Evolutionary conservation across 2,113 vertebrate genomes (phyloP).

Genomic region (Jacana jacana): DNA sequence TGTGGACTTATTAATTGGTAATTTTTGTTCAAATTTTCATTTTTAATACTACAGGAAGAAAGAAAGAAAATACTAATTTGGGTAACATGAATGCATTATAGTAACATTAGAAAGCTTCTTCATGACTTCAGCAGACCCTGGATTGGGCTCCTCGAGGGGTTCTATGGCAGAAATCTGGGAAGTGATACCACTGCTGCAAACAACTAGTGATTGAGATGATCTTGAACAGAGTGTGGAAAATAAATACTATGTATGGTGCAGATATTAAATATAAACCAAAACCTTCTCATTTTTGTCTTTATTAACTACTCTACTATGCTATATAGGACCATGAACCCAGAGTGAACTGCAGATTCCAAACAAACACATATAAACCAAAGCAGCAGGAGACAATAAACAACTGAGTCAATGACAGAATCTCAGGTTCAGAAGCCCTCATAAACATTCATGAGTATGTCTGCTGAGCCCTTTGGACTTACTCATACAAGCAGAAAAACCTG

Average conservation of each 20-base stretch:
- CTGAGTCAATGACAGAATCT: background rate
- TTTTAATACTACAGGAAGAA: background rate
- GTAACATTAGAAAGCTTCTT: background rate
- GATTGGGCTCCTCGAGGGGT: background rate
- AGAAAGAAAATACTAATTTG: background rate
- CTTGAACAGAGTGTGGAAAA: background rate
- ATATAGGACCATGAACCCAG: background rate
- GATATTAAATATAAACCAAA: background rate
- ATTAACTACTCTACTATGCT: background rate
- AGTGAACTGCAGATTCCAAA: background rate
- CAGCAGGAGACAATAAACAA: background rate
- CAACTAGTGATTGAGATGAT: background rate
- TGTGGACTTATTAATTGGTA: background rate
- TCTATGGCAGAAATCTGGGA: background rate
- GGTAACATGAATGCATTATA: background rate
- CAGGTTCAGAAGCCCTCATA: background rate
- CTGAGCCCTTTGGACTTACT: background rate
- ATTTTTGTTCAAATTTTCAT: background rate
- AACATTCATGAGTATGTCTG: background rate
- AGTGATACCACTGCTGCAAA: background rate
- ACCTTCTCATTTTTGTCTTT: background rate
- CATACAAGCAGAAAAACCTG: background rate
- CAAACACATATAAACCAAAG: background rate
- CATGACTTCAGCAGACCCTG: background rate
- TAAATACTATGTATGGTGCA: background rate